Evolutionary conservation across 2,888 invertebrate species (phyloP), one percentile per base, ranked within the genome.

Genomic region (Drosophila aldrichi): DNA sequence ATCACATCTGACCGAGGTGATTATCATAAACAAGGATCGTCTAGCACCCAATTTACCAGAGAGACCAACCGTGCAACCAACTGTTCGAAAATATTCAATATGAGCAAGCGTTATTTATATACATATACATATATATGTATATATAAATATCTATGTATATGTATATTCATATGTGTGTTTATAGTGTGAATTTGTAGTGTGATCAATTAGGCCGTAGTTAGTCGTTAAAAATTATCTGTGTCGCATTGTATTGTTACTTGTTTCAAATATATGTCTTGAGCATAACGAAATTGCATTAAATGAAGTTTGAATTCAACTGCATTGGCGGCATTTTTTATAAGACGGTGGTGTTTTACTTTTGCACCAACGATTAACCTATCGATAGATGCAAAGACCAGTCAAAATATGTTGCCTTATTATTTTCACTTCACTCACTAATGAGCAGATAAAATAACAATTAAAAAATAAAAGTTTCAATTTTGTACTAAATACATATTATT

Each of bases 1-100:
- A 46, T 87, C 90, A 4, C 72, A 86, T 55, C 81, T 92, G 29
- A 90, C 89, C 2, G 91, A 92, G 70, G 43, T 82, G 32, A 88
- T 90, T 36, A 70, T 72, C 25, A 69, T 77, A 2, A 65, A 25
- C n/a, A 76, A 61, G 18, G 68, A 64, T 3, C 70, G 29, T 8
- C 65, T 51, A 12, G n/a, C 25, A 9, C 8, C 51, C 10, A 38
- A 43, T 10, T 16, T 18, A 2, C 64, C 34, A 9, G 56, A 49
- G 16, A 46, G 16, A n/a, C 68, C 67, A 1, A 36, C 69, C 14
- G 54, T 36, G 6, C 51, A 51, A 3, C 40, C 38, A 12, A 72
- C 81, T 1, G 54, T 46, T 43, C 87, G 89, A 18, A 77, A 74
- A 52, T 80, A 77, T 67, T 70, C 79, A 20, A 18, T 82, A 48